Conservation (phyloP, 2,888 invertebrate genomes). For the Atethmia centrago region DNA sequence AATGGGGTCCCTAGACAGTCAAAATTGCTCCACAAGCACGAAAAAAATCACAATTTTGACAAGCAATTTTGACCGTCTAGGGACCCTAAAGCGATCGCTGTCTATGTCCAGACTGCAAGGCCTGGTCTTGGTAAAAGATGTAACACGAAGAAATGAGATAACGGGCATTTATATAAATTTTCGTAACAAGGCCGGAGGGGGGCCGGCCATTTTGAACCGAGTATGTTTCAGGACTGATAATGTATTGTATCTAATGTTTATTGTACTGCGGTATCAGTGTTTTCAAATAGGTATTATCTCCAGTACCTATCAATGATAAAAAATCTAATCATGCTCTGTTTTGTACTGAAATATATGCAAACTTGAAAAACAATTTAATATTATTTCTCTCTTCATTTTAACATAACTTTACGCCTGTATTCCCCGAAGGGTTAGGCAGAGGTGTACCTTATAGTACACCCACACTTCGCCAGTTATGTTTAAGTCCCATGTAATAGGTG, state of each 20-base stretch:
- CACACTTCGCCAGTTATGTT: no score
- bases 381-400: not conserved
- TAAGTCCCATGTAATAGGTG: no score
- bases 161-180: not conserved
- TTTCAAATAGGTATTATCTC: slow-evolving; percentile 43
- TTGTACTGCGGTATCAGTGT: slow-evolving; percentile 43
- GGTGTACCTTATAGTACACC: no score
- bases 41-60: no score
- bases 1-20: no score
- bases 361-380: not conserved
- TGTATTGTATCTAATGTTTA: slow-evolving; percentile 23
- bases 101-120: no score
- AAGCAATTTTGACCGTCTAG: no score
- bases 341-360: slow-evolving; percentile 8
- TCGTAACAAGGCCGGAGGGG: not conserved
- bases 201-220: not conserved
- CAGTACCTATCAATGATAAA: slow-evolving; percentile 43
- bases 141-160: not conserved
- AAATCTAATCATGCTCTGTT: slow-evolving; percentile 34
- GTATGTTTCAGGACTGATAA: not conserved
- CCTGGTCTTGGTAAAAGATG: not conserved
- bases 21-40: no score
- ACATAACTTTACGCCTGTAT: no score
- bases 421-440: no score
- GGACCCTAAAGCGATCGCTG: no score